Base-by-base conservation (phyloP, 2,888 invertebrate genomes). In the Dynastes maya region DNA sequence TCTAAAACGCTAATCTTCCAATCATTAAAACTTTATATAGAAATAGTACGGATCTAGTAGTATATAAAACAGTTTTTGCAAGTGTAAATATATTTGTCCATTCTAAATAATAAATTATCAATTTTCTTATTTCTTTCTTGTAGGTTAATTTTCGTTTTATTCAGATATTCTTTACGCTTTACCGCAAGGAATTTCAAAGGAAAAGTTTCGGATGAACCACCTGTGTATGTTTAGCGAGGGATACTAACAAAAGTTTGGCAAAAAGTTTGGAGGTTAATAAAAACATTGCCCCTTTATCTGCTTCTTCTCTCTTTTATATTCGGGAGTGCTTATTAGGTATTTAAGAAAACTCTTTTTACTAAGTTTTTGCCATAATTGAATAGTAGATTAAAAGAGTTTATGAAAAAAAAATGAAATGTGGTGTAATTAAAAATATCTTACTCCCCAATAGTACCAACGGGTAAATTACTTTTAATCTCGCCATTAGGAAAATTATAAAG, bases 241-340 rank as follows among this genome's bases (percentile, higher is more conserved):
- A 68, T 49, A 49, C 37, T 68, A 68, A 49, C 22, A 49, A 68
- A 68, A 68, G 49, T 68, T 65, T 68, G 68, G 9, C 49, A 45
- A 40, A 27, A 68, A 68, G 49, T 68, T 68, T 45, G 45, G 45
- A 45, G 49, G 49, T 51, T 68, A 68, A 68, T 51, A 68, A 68
- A 68, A 68, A 68, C 68, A 68, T 68, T 68, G 68, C 68, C 68
- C 27, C 68, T 68, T 68, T 68, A 68, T 68, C 68, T 49, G 22
- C 61, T 61, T 27, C 61, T 27, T 22, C 22, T 22, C 5, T 16
- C 8, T 61, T 9, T 61, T 29, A 61, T 29, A 29, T 61, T 27
- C 53, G 27, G 29, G 29, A 29, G 61, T 61, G 61, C 61, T 61
- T 61, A 61, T 61, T 61, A 61, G 61, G 61, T 61, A 61, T 61